Percentiles rank a stretch among this genome's conserved stretches.
phyloP scores from a whole-genome alignment of 2,888 invertebrate genomes.

The Lasius fuliginosus region DNA sequence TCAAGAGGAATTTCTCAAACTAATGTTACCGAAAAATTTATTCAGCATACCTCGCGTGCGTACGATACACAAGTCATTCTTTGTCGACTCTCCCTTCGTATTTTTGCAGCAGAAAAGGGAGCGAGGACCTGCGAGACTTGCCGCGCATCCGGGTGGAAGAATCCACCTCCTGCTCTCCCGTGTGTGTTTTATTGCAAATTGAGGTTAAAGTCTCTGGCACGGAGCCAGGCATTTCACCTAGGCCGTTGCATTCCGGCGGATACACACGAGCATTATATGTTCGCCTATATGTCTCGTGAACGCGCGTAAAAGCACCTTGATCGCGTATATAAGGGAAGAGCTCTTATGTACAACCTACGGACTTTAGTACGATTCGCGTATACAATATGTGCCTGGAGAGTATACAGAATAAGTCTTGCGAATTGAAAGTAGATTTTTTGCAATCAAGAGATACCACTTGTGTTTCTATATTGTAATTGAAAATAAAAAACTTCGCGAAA shows the following conservation, averaged over 20 bases:
- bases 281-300: slow-evolving; percentile 53
- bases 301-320: slow-evolving; percentile 15
- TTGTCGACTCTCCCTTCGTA: background rate
- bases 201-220: slow-evolving; percentile 84
- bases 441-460: background rate
- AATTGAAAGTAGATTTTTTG: slow-evolving; percentile 4
- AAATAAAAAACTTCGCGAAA: background rate
- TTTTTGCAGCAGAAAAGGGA: slow-evolving; percentile 17
- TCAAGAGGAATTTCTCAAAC: slow-evolving; percentile 9
- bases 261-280: slow-evolving; percentile 69
- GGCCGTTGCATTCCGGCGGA: slow-evolving; percentile 76
- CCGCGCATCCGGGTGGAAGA: slow-evolving; percentile 70
- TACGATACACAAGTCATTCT: background rate
- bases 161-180: slow-evolving; percentile 57
- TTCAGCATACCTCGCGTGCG: slow-evolving; percentile 7
- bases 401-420: slow-evolving; percentile 42
- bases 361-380: slow-evolving; percentile 59
- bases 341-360: slow-evolving; percentile 42
- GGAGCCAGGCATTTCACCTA: slow-evolving; percentile 81
- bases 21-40: slow-evolving; percentile 27
- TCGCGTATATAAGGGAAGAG: slow-evolving; percentile 28
- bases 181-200: slow-evolving; percentile 83
- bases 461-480: background rate
- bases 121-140: slow-evolving; percentile 22
- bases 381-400: slow-evolving; percentile 46